These are phyloP conservation scores for Ichneumon xanthorius DNA, from an alignment of 2,888 invertebrate genomes.

Conservation along the genomic window DNA sequence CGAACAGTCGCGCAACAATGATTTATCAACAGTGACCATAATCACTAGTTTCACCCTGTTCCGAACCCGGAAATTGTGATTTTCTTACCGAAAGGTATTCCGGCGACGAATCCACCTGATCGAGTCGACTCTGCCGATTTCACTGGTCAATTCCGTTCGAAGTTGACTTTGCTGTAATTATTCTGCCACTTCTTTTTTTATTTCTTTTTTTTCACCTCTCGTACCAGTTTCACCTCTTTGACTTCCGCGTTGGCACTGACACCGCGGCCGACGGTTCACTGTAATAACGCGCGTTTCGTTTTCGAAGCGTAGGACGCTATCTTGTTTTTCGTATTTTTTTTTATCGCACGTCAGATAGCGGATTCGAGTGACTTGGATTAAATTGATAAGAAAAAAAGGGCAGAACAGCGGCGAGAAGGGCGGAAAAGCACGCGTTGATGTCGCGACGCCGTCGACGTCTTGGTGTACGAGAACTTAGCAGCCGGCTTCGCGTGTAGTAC, in stretches of 20 bases:
- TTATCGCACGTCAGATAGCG: not conserved
- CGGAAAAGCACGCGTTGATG: conserved; percentile 33
- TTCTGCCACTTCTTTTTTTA: not conserved
- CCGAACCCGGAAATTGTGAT: not conserved
- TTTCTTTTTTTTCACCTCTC: conserved; percentile 41
- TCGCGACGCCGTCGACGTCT: conserved; percentile 36
- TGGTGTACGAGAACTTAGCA: conserved; percentile 51
- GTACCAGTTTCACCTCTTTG: conserved; percentile 9
- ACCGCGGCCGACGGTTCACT: conserved; percentile 25
- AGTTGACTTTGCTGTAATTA: not conserved
- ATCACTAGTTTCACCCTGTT: not conserved
- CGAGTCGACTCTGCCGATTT: conserved; percentile 1
- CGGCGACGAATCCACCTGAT: not conserved
- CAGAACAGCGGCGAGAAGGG: not conserved
- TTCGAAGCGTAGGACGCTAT: not conserved
- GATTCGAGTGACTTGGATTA: not conserved
- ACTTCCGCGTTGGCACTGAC: conserved; percentile 62
- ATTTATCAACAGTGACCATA: not conserved
- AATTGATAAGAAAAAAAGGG: not conserved
- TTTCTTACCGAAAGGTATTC: conserved; percentile 52
- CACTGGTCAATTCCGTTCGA: conserved; percentile 14
- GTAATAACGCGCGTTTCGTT: not conserved
- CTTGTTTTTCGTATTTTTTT: not conserved
- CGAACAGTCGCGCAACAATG: not conserved
- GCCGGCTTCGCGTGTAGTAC: conserved; percentile 62